Base-by-base conservation (phyloP, 2,888 invertebrate genomes). In the Scaptomyza flava region DNA sequence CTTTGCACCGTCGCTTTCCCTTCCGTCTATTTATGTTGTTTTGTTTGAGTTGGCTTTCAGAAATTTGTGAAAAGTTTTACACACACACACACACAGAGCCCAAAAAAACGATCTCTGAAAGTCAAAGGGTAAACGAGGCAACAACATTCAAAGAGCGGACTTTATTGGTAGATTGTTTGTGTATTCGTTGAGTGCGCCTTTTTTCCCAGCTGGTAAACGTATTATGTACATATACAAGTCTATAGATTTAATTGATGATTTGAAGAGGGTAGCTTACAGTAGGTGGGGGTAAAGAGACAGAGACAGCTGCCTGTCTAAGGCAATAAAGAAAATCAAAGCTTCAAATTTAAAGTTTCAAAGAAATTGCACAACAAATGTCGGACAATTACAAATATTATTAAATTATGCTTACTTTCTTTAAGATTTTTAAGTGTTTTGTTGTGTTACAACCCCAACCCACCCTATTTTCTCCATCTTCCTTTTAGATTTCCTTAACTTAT, bases 121-220 rank as follows among this genome's bases (percentile, higher is more conserved):
- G 82, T 82, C 85, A 82, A 82, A 85, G 82, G 82, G 82, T 85
- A 81, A 82, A 85, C 72, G 75, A 81, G 72, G 68, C 79, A 79
- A 64, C 79, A 63, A 72, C 68, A 62, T 47, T n/a, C 33, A 38
- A 5, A 36, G 47, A 7, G 4, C 1, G 38, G 3, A 41, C 41
- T 41, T 41, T 51, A 23, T 38, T 11, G 5, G 6, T 3, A 17
- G 17, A 58, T 52, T 72, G 69, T 79, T 79, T 76, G 74, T 59
- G 79, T 69, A 71, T 76, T 67, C 66, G 54, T n/a, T n/a, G n/a
- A n/a, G 17, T 47, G 56, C 34, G 38, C 38, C 58, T 68, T 61
- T 72, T 83, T 59, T 69, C 52, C 57, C 51, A 74, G 71, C 70
- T 66, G 70, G 23, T 60, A 20, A 48, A 60, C n/a, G 4, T 11